These are phyloP conservation scores for Catharus minimus DNA, from an alignment of 2,113 vertebrate genomes.

Conservation along the genomic window DNA sequence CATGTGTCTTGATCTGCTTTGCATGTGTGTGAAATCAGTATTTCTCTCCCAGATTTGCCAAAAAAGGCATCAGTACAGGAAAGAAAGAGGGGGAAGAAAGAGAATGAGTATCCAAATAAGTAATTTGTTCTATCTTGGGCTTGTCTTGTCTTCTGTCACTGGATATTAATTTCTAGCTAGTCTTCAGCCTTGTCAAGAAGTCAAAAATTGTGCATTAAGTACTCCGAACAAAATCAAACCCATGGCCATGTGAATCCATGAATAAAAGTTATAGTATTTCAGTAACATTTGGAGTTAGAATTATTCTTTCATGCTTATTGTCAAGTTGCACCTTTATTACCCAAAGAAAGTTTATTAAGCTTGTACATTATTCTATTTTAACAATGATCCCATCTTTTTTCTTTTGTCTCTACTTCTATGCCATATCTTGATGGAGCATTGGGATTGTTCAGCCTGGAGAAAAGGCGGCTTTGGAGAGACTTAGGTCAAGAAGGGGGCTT, in stretches of 20 bases:
- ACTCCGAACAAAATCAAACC: neutral
- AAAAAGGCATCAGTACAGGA: neutral
- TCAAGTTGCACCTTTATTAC: neutral
- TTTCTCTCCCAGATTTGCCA: neutral
- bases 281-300: neutral
- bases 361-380: neutral
- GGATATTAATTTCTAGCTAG: neutral
- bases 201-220: neutral
- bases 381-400: neutral
- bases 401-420: neutral
- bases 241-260: neutral
- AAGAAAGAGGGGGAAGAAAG: neutral
- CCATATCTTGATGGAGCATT: fast-evolving
- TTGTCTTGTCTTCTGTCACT: neutral
- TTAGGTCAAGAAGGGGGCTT: neutral
- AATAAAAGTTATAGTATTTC: neutral
- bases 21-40: neutral
- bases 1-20: neutral
- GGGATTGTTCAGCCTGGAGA: neutral
- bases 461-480: neutral
- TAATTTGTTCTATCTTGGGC: neutral
- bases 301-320: neutral
- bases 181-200: neutral
- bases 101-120: neutral
- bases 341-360: neutral